Base-by-base conservation (phyloP, 2,797 vertebrate species). In the Zalophus californianus region DNA sequence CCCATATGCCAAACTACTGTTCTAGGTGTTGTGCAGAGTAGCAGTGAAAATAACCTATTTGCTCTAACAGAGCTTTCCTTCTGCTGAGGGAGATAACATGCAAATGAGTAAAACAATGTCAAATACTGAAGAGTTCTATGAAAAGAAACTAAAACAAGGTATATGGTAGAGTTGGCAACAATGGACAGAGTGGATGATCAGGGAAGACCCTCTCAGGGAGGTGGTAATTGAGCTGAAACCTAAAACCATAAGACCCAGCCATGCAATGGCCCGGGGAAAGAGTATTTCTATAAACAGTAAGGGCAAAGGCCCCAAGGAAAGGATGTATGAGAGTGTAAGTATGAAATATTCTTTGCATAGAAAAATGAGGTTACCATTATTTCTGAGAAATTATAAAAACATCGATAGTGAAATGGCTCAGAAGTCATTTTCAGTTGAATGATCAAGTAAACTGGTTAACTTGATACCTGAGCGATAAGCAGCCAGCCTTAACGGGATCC, bases 91-190 rank as follows among this genome's bases (percentile, higher is more conserved):
- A n/a, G 4, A 44, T 41, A 80, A 88, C 23, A 58, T 14, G 11
- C 54, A 84, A 41, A 68, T 84, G 60, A 91, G 35, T 15, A n/a
- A 70, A 66, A 80, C 77, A 58, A 75, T 58, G n/a, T 90, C 64
- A 62, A 70, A 91, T 70, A 62, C 0, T 78, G 6, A 86, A 77
- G 83, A 72, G 62, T 48, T 92, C 62, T 72, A 56, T 50, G 32
- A 84, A 92, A 84, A 92, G 38, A 96, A 89, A 86, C 48, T 84
- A 58, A 77, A 87, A 70, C 27, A 77, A 88, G 1, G 38, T 44
- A 32, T 27, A 18, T 86, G 38, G 72, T 60, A 50, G 27, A 66
- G n/a, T 32, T 72, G 44, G 70, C 77, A 87, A 72, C 29, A 35
- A 38, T 14, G 14, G n/a, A 35, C 38, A 48, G 6, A 29, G 2